phyloP scores from a whole-genome alignment of 2,797 vertebrate genomes.

The Esox lucius region DNA sequence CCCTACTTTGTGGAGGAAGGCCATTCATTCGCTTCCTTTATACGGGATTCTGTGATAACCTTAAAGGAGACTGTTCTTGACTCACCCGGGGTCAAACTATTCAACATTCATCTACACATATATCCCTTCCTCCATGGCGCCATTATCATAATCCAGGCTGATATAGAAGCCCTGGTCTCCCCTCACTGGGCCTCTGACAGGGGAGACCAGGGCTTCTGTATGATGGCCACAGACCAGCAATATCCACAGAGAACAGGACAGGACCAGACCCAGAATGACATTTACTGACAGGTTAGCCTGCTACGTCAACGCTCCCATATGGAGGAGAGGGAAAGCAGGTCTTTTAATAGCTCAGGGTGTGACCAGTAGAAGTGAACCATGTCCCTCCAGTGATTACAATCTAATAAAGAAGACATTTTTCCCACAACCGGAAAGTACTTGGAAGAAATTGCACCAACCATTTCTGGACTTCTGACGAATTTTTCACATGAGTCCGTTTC shows the following conservation, averaged over 20 bases:
- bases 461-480: background rate
- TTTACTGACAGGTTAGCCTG: background rate
- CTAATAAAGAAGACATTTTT: background rate
- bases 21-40: conserved; percentile 69
- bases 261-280: background rate
- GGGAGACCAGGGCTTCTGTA: no score
- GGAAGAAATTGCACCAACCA: background rate
- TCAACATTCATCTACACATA: background rate
- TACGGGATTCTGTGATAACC: conserved; percentile 51
- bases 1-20: conserved; percentile 61
- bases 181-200: background rate
- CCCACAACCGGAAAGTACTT: background rate
- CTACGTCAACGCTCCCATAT: background rate
- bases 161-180: background rate
- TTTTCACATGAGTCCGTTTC: background rate
- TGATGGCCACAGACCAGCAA: background rate
- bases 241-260: background rate
- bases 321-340: background rate
- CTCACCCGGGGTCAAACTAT: background rate
- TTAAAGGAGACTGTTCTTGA: conserved; percentile 10
- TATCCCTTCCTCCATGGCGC: conserved; percentile 11
- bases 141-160: conserved; percentile 17
- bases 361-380: background rate
- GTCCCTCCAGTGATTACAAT: background rate
- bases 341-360: background rate